Evolutionary conservation across 2,888 invertebrate genomes (phyloP).

Genomic region (Metallyticus violacea): DNA sequence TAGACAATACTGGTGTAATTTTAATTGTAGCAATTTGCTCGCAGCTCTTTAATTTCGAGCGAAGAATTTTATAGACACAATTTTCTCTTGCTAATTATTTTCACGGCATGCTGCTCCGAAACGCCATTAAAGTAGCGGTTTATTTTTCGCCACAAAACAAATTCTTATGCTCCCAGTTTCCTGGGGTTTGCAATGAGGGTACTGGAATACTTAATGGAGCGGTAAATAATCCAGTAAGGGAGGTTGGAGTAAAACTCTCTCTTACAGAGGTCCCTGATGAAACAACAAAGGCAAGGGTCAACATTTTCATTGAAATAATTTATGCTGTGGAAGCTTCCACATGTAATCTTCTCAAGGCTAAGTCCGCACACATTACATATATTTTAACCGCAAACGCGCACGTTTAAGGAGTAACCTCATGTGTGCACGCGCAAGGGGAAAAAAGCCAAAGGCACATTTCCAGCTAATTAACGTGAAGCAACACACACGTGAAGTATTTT

Average conservation of each 20-base stretch:
- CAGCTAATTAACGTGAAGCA: not conserved
- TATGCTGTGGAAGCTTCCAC: not conserved
- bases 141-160: not conserved
- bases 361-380: not conserved
- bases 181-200: not conserved
- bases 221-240: not conserved
- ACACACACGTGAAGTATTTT: not conserved
- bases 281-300: not conserved
- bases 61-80: not conserved
- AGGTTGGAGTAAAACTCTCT: not conserved
- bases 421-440: not conserved
- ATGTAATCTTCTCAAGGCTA: not conserved
- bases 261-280: not conserved
- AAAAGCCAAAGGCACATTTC: not conserved
- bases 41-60: not conserved
- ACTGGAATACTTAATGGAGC: not conserved
- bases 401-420: not conserved
- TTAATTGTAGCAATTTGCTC: not conserved
- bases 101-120: not conserved
- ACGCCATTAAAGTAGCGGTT: not conserved
- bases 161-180: not conserved
- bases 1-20: not conserved
- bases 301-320: not conserved
- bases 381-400: not conserved
- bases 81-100: not conserved